phyloP scores from a whole-genome alignment of 2,888 invertebrate genomes.

The Hermaeophaga mercurialis region DNA sequence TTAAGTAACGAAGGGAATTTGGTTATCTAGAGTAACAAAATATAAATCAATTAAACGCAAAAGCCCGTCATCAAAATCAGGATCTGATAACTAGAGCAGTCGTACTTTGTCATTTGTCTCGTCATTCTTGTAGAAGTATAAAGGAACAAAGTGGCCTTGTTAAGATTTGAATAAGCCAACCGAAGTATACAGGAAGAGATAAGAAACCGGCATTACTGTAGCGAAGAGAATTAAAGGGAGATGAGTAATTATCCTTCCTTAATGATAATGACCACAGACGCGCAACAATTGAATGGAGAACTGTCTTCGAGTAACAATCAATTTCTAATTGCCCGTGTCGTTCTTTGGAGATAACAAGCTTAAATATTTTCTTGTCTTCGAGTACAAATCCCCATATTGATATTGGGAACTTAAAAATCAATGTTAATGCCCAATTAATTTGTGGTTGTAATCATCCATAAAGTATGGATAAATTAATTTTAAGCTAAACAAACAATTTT shows the following conservation, averaged over 20 bases:
- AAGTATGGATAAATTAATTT: too few relatives aligned
- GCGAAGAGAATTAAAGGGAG: conserved; percentile 27
- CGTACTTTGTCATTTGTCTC: conserved; percentile 19
- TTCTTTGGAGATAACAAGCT: conserved; percentile 37
- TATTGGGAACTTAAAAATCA: conserved; percentile 14
- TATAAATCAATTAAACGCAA: conserved; percentile 18
- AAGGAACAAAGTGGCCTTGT: conserved; percentile 27
- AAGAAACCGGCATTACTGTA: conserved; percentile 41
- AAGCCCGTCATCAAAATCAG: conserved; percentile 30
- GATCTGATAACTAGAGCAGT: conserved; percentile 24
- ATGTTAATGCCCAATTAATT: too few relatives aligned
- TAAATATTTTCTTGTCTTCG: conserved; percentile 39
- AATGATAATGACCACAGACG: conserved; percentile 45
- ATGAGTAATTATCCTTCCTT: conserved; percentile 42
- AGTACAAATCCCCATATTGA: conserved; percentile 29
- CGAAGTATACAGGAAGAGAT: conserved; percentile 36
- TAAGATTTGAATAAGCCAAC: conserved; percentile 40
- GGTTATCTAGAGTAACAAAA: not conserved
- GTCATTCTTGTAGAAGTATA: conserved; percentile 19
- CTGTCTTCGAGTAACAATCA: conserved; percentile 35
- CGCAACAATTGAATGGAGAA: conserved; percentile 43
- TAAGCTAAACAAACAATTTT: too few relatives aligned
- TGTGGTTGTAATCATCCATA: too few relatives aligned
- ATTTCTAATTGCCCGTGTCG: conserved; percentile 38
- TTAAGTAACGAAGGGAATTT: too few relatives aligned